phyloP scores from a whole-genome alignment of 2,888 invertebrate genomes.

The Calameuta filiformis region DNA sequence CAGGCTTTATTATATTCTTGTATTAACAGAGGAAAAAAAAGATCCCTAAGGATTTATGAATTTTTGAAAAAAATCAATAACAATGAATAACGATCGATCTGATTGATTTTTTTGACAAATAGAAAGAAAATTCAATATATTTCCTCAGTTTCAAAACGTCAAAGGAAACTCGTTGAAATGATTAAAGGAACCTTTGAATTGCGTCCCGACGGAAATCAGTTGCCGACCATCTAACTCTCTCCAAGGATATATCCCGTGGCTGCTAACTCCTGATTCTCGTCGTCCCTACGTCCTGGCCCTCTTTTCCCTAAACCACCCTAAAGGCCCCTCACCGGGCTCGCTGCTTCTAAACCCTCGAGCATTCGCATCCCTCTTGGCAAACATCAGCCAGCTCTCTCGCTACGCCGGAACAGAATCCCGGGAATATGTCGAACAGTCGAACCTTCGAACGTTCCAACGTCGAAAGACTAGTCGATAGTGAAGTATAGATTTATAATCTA shows the following conservation, averaged over 20 bases:
- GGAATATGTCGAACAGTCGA: constrained; percentile 23
- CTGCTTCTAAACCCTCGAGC: constrained; percentile 53
- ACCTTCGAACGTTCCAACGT: neutral
- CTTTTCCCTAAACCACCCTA: constrained; percentile 41
- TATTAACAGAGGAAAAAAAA: neutral
- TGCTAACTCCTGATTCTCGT: neutral
- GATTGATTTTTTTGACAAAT: neutral
- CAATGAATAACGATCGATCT: neutral
- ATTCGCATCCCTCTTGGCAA: constrained; percentile 57
- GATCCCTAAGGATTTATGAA: neutral
- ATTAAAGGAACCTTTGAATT: constrained; percentile 45
- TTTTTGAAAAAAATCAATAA: neutral
- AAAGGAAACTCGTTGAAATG: constrained; percentile 41
- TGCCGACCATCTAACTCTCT: neutral
- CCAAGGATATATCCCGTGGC: constrained; percentile 9
- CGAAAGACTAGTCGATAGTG: constrained; percentile 10
- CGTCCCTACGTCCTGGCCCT: constrained; percentile 14
- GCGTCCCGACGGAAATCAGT: constrained; percentile 48
- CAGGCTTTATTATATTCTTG: neutral
- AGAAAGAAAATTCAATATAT: neutral
- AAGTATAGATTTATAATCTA: neutral
- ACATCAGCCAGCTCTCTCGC: constrained; percentile 41
- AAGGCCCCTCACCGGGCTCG: constrained; percentile 38
- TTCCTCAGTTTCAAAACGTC: neutral
- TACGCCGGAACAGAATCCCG: constrained; percentile 48